These are phyloP conservation scores for Cephalopholis sonnerati DNA, from an alignment of 2,113 vertebrate species.

Conservation along the genomic window DNA sequence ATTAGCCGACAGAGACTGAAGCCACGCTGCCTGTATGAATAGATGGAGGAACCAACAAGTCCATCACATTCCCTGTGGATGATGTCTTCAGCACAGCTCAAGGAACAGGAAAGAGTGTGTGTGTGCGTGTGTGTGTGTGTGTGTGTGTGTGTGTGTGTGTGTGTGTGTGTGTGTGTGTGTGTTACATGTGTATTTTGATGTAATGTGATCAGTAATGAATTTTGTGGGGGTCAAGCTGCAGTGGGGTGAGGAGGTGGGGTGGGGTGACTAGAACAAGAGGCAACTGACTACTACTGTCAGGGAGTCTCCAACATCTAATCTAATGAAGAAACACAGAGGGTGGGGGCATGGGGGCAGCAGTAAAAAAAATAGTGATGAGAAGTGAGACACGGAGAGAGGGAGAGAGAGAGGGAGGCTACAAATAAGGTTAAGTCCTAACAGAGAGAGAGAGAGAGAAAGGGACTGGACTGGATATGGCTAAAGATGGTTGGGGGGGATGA, in stretches of 20 bases:
- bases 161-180: slow-evolving; percentile 25
- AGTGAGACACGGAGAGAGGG: slow-evolving; percentile 74
- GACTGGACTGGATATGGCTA: slow-evolving; percentile 39
- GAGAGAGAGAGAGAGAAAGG: slow-evolving; percentile 43
- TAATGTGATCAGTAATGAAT: slow-evolving; percentile 99
- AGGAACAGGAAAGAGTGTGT: slow-evolving; percentile 68
- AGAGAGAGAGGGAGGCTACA: slow-evolving; percentile 80
- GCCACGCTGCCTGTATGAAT: slow-evolving; percentile 64
- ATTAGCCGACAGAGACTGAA: slow-evolving; percentile 69
- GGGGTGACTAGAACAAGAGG: slow-evolving; percentile 84
- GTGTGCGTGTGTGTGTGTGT: not conserved
- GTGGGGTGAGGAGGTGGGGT: slow-evolving; percentile 87
- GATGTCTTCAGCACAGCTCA: slow-evolving; percentile 91
- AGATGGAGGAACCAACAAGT: slow-evolving; percentile 65
- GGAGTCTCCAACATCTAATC: slow-evolving; percentile 95
- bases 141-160: too few species aligned
- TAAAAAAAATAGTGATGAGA: slow-evolving; percentile 62
- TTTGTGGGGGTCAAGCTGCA: slow-evolving; percentile 90
- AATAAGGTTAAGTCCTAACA: slow-evolving; percentile 73
- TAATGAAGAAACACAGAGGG: slow-evolving; percentile 91
- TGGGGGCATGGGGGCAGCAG: slow-evolving; percentile 5
- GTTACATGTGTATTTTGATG: slow-evolving; percentile 88
- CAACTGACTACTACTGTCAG: slow-evolving; percentile 94
- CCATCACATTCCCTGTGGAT: slow-evolving; percentile 74
- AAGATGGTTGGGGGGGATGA: slow-evolving; percentile 81